Percentiles rank a stretch among this genome's conserved stretches.
These are phyloP conservation scores for Anorthoa munda DNA, from an alignment of 2,888 invertebrate genomes.

Conservation along the genomic window DNA sequence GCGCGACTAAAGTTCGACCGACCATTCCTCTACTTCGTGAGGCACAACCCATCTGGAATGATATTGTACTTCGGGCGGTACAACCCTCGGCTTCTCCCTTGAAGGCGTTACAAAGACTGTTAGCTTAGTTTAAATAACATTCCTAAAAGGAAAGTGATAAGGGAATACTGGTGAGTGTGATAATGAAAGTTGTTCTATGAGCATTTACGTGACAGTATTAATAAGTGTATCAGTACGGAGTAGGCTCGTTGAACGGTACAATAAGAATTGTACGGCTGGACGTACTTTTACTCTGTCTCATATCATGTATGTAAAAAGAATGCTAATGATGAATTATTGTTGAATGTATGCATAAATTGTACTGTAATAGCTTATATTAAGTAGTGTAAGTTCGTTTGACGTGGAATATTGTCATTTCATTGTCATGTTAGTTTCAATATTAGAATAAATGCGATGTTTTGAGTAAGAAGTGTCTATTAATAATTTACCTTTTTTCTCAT, in stretches of 20 bases:
- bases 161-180: constrained; percentile 86
- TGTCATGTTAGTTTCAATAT: constrained; percentile 74
- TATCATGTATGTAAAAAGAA: constrained; percentile 81
- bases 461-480: constrained; percentile 55
- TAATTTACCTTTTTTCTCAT: constrained; percentile 21
- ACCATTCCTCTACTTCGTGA: constrained; percentile 96
- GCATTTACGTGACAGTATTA: constrained; percentile 90
- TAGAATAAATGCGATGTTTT: constrained; percentile 79
- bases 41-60: constrained; percentile 98
- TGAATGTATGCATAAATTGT: constrained; percentile 77
- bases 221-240: constrained; percentile 81
- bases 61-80: constrained; percentile 97
- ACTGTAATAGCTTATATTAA: constrained; percentile 73
- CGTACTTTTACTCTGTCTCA: constrained; percentile 74
- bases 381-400: constrained; percentile 69
- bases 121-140: constrained; percentile 86
- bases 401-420: constrained; percentile 77
- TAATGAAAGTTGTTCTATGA: constrained; percentile 82
- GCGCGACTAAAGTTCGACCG: constrained; percentile 96
- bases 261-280: constrained; percentile 69
- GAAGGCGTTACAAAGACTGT: constrained; percentile 87
- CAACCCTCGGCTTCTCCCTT: constrained; percentile 95
- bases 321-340: constrained; percentile 74
- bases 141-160: constrained; percentile 89
- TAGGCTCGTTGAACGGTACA: constrained; percentile 70